Percentiles rank a stretch among this genome's conserved stretches.
Conservation (phyloP, 1,140 invertebrate species). For the Callitettix versicolor region DNA sequence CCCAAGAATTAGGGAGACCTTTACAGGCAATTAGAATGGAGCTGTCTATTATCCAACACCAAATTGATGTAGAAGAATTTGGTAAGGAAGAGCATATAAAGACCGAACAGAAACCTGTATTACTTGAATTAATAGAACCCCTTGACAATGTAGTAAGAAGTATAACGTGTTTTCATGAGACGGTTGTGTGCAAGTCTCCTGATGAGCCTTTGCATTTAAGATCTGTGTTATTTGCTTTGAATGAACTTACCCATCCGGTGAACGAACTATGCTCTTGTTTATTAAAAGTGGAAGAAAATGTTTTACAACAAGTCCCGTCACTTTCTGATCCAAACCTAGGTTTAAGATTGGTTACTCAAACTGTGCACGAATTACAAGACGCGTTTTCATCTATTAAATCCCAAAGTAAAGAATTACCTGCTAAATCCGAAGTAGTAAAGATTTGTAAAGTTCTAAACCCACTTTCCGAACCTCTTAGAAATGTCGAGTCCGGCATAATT, state of each 20-base stretch:
- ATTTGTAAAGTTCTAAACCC: conserved; percentile 9
- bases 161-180: conserved; percentile 23
- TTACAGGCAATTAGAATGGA: conserved; percentile 24
- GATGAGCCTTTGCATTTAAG: conserved; percentile 23
- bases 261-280: conserved; percentile 21
- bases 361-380: conserved; percentile 21
- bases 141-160: conserved; percentile 22
- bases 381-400: conserved; percentile 7
- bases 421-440: not conserved
- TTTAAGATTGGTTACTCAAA: conserved; percentile 20
- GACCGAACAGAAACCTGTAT: not conserved
- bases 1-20: conserved; percentile 24
- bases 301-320: conserved; percentile 15
- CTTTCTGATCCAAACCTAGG: conserved; percentile 20
- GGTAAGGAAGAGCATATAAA: not conserved
- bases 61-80: conserved; percentile 26
- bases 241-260: conserved; percentile 22
- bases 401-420: not conserved
- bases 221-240: conserved; percentile 23
- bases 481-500: conserved; percentile 20
- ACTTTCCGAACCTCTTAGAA: conserved; percentile 18
- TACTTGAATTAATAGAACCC: conserved; percentile 15
- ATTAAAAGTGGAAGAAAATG: conserved; percentile 21
- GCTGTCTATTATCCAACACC: conserved; percentile 23
- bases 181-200: conserved; percentile 21